These are phyloP conservation scores for Tigriopus californicus DNA, from an alignment of 2,888 invertebrate species.

Conservation along the genomic window DNA sequence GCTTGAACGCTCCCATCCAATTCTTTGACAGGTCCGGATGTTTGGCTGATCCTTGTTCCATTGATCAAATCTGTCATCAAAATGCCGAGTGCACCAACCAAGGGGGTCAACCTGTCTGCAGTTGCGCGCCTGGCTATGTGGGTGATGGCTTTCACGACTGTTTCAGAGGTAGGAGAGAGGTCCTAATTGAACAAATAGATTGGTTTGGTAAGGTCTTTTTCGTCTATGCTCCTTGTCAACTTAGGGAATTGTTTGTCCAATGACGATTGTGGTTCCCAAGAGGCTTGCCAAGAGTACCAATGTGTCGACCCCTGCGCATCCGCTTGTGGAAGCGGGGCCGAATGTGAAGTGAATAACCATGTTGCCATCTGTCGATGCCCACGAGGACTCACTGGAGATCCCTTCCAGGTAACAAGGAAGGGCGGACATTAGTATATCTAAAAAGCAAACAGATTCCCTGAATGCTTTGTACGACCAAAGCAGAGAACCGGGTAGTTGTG, in stretches of 20 bases:
- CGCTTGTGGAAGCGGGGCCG: conserved; percentile 54
- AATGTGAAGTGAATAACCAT: conserved; percentile 51
- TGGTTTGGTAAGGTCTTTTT: too few relatives aligned
- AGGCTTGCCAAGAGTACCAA: conserved; percentile 16
- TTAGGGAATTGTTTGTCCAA: conserved; percentile 48
- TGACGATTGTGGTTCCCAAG: conserved; percentile 59
- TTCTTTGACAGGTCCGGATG: not conserved
- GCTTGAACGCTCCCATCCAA: not conserved
- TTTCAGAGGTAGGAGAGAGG: conserved; percentile 36
- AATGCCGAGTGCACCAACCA: conserved; percentile 17
- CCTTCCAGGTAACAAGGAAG: conserved; percentile 17
- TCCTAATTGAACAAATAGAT: too few relatives aligned
- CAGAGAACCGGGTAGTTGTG: too few relatives aligned
- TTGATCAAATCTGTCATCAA: conserved; percentile 12
- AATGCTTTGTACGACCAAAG: too few relatives aligned
- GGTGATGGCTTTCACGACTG: conserved; percentile 44
- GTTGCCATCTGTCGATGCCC: conserved; percentile 63
- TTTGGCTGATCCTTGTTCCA: conserved; percentile 7
- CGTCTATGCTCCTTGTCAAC: too few relatives aligned
- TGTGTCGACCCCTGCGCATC: conserved; percentile 61
- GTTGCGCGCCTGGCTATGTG: not conserved
- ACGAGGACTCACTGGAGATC: conserved; percentile 21
- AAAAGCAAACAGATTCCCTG: too few relatives aligned
- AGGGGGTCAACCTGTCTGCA: conserved; percentile 16
- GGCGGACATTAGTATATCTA: too few relatives aligned